Conservation (phyloP, 2,113 vertebrate species). For the Xiphias gladius region DNA sequence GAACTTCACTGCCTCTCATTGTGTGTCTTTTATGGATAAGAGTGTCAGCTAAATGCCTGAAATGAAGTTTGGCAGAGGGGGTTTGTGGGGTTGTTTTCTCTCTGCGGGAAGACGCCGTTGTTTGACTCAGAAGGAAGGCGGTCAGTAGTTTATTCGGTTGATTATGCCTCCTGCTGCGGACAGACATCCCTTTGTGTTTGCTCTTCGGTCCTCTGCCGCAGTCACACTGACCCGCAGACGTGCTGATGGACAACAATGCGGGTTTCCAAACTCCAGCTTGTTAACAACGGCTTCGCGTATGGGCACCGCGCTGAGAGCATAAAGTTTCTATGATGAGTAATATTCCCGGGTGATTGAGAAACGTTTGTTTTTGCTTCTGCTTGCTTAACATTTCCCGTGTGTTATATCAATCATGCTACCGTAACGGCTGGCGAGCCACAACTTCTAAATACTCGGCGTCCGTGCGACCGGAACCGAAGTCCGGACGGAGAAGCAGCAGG, state of each 20-base stretch:
- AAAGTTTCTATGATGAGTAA: not conserved
- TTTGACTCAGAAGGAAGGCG: not conserved
- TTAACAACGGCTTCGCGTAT: not conserved
- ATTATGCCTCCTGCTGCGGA: not conserved
- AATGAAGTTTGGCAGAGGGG: slow-evolving; percentile 1
- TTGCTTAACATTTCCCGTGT: not conserved
- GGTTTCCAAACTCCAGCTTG: not conserved
- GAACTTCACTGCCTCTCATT: not conserved
- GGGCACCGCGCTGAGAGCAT: not conserved
- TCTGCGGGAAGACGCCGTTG: not conserved
- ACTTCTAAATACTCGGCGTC: not conserved
- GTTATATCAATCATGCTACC: slow-evolving; percentile 10
- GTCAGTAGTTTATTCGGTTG: slow-evolving; percentile 35
- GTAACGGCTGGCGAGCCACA: slow-evolving; percentile 1
- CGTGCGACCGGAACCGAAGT: slow-evolving; percentile 11
- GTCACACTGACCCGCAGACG: not conserved
- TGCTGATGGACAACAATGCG: not conserved
- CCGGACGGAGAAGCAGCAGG: slow-evolving; percentile 13
- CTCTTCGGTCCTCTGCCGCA: not conserved
- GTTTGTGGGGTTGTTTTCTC: not conserved
- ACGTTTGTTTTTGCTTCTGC: slow-evolving; percentile 1
- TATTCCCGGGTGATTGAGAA: not conserved
- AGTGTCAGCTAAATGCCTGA: slow-evolving; percentile 15
- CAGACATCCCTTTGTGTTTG: slow-evolving; percentile 27
- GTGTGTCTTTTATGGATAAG: not conserved